Conservation (phyloP, 1,140 invertebrate genomes). For the Metopolophium dirhodum region DNA sequence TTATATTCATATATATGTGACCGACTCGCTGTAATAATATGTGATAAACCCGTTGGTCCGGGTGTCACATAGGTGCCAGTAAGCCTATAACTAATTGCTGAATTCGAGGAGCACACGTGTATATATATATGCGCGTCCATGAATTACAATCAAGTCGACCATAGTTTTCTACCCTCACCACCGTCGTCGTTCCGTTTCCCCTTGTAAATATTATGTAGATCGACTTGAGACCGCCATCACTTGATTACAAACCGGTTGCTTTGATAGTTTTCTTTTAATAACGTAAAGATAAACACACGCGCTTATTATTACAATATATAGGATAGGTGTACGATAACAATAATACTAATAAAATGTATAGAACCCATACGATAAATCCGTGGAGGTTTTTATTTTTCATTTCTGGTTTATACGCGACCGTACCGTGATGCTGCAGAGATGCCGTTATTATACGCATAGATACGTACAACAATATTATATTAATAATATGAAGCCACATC, state of each 20-base stretch:
- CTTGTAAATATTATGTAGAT: constrained; percentile 12
- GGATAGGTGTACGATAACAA: neutral
- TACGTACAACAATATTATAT: no score
- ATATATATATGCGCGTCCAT: neutral
- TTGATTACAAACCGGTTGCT: constrained; percentile 51
- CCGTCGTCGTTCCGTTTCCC: neutral
- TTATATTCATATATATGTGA: neutral
- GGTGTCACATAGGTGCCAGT: constrained; percentile 1
- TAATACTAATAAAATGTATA: neutral
- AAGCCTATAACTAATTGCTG: constrained; percentile 49
- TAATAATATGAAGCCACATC: no score
- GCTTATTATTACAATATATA: neutral
- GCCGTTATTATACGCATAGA: no score
- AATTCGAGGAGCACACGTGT: constrained; percentile 4
- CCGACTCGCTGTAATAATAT: neutral
- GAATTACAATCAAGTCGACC: constrained; percentile 45
- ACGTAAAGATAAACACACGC: neutral
- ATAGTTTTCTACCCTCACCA: constrained; percentile 18
- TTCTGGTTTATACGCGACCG: neutral
- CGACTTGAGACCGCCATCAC: neutral
- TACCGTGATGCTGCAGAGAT: neutral
- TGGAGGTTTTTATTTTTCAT: neutral
- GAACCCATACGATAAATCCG: neutral
- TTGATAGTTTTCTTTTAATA: constrained; percentile 4
- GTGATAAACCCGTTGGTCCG: constrained; percentile 2